Evolutionary conservation across 2,888 invertebrate genomes (phyloP).

Genomic region (Callyntrura sp.): DNA sequence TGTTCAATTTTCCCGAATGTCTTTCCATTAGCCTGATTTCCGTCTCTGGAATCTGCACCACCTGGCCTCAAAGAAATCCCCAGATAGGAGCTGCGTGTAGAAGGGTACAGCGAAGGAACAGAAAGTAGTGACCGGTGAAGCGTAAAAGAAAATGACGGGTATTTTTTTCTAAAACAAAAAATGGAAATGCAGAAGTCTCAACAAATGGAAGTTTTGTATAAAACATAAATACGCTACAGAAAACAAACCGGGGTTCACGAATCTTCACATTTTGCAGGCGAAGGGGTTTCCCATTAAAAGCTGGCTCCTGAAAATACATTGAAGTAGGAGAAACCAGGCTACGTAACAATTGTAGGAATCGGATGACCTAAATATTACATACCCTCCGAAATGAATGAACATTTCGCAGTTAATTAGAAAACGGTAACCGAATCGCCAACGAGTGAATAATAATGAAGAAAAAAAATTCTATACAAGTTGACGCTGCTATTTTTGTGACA

Average conservation of each 20-base stretch:
- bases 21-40: slow-evolving; percentile 53
- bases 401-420: not conserved
- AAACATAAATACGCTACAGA: too few relatives aligned
- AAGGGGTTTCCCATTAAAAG: too few relatives aligned
- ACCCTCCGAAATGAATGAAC: too few relatives aligned
- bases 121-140: slow-evolving; percentile 2
- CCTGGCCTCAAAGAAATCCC: not conserved
- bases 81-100: not conserved
- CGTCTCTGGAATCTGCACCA: slow-evolving; percentile 14
- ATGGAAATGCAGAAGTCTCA: not conserved
- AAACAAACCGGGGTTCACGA: too few relatives aligned
- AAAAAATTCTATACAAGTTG: not conserved
- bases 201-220: not conserved
- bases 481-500: too few relatives aligned
- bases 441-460: slow-evolving; percentile 21
- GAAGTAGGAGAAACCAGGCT: too few relatives aligned
- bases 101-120: not conserved
- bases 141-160: not conserved
- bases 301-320: too few relatives aligned
- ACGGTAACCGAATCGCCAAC: not conserved
- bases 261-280: too few relatives aligned
- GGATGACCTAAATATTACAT: too few relatives aligned
- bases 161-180: slow-evolving; percentile 7
- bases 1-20: slow-evolving; percentile 53
- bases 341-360: not conserved